Conservation (phyloP, 2,797 vertebrate species). For the Huso huso region DNA sequence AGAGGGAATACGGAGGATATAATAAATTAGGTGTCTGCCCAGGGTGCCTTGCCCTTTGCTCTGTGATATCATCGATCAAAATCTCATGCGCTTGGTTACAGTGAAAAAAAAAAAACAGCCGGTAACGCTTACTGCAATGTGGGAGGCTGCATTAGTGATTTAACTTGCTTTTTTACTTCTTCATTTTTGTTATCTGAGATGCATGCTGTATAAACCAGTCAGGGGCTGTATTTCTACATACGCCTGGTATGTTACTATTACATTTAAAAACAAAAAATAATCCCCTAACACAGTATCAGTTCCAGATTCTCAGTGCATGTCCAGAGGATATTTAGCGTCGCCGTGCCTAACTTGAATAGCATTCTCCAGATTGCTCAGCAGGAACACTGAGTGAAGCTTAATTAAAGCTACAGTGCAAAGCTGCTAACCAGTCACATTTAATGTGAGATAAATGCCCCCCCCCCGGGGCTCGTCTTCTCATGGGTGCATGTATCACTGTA, state of each 20-base stretch:
- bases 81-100: slow-evolving; percentile 75
- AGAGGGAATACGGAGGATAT: slow-evolving; percentile 82
- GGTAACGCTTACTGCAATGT: slow-evolving; percentile 56
- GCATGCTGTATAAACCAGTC: too few relatives aligned
- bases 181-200: slow-evolving; percentile 47
- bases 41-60: slow-evolving; percentile 79
- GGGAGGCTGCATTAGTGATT: slow-evolving; percentile 47
- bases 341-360: too few relatives aligned
- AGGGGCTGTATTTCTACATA: too few relatives aligned
- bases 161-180: slow-evolving; percentile 66
- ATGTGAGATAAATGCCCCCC: slow-evolving; percentile 7
- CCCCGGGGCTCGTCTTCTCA: neutral
- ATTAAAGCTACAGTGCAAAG: neutral
- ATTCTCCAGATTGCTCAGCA: neutral
- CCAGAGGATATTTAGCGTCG: too few relatives aligned
- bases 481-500: neutral
- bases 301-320: too few relatives aligned
- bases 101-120: slow-evolving; percentile 53
- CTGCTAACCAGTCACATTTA: neutral
- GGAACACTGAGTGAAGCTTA: neutral
- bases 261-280: too few relatives aligned
- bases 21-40: slow-evolving; percentile 96
- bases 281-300: too few relatives aligned
- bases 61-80: slow-evolving; percentile 90
- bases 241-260: too few relatives aligned